Evolutionary conservation across 2,113 vertebrate genomes (phyloP).

Genomic region (Scytalopus superciliaris): DNA sequence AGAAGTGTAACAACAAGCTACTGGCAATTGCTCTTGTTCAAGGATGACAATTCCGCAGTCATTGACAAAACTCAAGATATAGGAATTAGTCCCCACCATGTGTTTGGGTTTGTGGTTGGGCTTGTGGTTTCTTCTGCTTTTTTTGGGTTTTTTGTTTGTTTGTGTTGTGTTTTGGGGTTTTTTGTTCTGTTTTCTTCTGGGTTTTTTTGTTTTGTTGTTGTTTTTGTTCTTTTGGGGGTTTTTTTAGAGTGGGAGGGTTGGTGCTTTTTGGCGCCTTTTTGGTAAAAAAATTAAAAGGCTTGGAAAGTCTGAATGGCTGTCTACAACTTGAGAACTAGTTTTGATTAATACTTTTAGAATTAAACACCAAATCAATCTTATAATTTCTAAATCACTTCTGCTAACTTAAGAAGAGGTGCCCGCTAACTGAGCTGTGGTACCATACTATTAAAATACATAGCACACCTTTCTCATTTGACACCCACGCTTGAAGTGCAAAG

Average conservation of each 20-base stretch:
- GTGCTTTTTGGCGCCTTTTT: neutral
- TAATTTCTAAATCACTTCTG: neutral
- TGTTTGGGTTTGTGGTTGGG: neutral
- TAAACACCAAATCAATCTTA: neutral
- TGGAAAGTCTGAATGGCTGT: neutral
- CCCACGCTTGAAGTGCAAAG: neutral
- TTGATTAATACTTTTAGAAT: neutral
- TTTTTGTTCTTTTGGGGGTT: too few relatives aligned
- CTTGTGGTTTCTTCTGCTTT: neutral
- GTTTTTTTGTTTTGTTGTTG: neutral
- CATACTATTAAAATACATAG: neutral
- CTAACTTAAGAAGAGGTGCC: neutral
- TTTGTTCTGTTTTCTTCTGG: neutral
- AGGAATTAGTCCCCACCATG: accelerated
- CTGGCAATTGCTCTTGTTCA: neutral
- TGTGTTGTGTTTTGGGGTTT: too few relatives aligned
- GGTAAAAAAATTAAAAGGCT: neutral
- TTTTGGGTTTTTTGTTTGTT: neutral
- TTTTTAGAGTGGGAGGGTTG: too few relatives aligned
- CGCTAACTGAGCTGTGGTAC: neutral
- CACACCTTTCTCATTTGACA: neutral
- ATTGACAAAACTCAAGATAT: neutral
- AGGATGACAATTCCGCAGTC: neutral
- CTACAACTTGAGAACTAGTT: neutral
- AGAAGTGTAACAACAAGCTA: neutral